phyloP scores from a whole-genome alignment of 2,888 invertebrate species.

The Leucophenga montana region DNA sequence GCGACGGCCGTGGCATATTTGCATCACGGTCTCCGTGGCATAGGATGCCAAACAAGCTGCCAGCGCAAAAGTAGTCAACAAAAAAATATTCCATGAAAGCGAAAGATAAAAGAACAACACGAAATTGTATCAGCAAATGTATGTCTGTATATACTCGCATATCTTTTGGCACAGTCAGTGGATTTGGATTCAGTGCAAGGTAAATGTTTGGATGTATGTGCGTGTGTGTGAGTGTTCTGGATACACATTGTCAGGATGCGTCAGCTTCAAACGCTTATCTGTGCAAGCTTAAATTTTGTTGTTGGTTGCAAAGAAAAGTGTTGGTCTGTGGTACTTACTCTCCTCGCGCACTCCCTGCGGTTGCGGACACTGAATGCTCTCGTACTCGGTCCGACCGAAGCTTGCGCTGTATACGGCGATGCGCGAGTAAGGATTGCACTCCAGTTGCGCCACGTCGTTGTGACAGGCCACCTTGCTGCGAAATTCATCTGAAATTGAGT shows the following conservation, averaged over 20 bases:
- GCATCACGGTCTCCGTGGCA: slow-evolving; percentile 92
- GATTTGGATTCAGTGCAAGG: too few relatives aligned
- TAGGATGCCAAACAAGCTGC: slow-evolving; percentile 90
- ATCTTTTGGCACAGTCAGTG: too few relatives aligned
- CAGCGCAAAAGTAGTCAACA: slow-evolving; percentile 54
- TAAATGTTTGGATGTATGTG: too few relatives aligned
- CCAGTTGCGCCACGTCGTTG: slow-evolving; percentile 88
- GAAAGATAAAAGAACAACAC: slow-evolving; percentile 1
- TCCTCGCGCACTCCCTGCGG: slow-evolving; percentile 90
- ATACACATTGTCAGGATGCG: too few relatives aligned
- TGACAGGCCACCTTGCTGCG: slow-evolving; percentile 95
- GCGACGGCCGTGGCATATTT: slow-evolving; percentile 88
- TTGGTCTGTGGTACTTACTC: slow-evolving; percentile 78
- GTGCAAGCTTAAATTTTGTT: too few relatives aligned
- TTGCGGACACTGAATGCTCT: slow-evolving; percentile 91
- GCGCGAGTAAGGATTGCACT: slow-evolving; percentile 89
- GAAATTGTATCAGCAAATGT: neutral
- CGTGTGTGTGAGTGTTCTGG: too few relatives aligned
- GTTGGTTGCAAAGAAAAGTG: too few relatives aligned
- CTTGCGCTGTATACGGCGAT: slow-evolving; percentile 94
- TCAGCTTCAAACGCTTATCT: too few relatives aligned
- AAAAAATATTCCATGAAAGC: slow-evolving; percentile 5
- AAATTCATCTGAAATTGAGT: slow-evolving; percentile 86
- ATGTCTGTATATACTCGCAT: too few relatives aligned
- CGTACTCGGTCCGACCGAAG: slow-evolving; percentile 93